Percentiles rank a stretch among this genome's conserved stretches.
These are phyloP conservation scores for Hydractinia echinata DNA, from an alignment of 30 jellyfish, hydroid and myxozoan genomes.

Conservation along the genomic window DNA sequence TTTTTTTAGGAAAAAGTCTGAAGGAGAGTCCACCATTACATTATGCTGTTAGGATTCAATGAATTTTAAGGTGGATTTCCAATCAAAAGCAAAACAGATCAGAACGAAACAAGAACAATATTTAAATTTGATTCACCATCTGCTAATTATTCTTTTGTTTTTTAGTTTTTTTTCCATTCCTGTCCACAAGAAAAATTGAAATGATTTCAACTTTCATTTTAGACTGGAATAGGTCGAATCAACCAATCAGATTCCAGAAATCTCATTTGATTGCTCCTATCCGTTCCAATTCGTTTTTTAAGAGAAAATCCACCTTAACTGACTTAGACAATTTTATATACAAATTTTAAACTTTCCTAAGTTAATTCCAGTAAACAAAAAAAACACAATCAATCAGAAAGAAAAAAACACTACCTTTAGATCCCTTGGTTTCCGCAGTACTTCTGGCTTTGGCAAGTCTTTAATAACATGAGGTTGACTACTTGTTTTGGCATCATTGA, in stretches of 20 bases:
- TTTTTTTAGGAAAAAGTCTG: no score
- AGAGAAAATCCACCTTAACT: neutral
- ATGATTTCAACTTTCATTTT: no score
- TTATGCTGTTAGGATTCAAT: no score
- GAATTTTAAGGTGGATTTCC: no score
- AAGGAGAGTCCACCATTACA: no score
- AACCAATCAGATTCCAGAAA: no score
- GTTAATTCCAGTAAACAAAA: no score
- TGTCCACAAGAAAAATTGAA: neutral
- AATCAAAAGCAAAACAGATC: no score
- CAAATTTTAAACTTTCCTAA: no score
- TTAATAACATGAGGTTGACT: constrained; percentile 37
- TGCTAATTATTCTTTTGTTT: neutral
- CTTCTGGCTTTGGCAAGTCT: constrained; percentile 52
- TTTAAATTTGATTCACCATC: neutral
- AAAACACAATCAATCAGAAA: neutral
- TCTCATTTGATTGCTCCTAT: neutral
- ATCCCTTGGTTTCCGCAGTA: constrained; percentile 80
- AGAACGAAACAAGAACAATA: no score
- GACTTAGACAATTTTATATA: no score
- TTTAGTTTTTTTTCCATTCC: neutral
- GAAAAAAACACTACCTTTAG: constrained; percentile 55
- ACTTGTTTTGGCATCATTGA: constrained; percentile 36
- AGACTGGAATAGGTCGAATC: no score
- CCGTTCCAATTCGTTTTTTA: neutral